Base-by-base conservation (phyloP, 1,140 invertebrate genomes). In the Steinernema feltiae region DNA sequence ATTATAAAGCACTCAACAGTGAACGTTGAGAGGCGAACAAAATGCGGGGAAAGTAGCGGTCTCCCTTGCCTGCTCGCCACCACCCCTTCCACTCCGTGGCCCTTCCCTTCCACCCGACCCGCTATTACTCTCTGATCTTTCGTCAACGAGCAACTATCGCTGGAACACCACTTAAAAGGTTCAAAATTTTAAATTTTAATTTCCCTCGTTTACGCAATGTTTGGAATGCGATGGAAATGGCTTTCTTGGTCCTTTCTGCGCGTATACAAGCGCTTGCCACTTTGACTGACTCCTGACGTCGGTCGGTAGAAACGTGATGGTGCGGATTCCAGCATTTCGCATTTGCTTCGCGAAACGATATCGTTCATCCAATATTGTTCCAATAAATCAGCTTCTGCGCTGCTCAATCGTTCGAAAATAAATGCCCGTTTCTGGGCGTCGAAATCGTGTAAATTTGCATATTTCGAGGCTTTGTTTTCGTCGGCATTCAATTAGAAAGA, bases 1-100 rank as follows among this genome's bases (percentile, higher is more conserved):
- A 63, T 63, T 63, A 63, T 63, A 63, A 63, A 63, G 53, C 53
- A 63, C 53, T 63, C 53, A 63, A 63, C 15, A 63, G 53, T 63
- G 15, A 63, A 63, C 53, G 53, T 63, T 63, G 53, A 63, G 53
- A 27, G 53, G 15, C 53, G 53, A 63, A 21, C 7, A 27, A 63
- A 63, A 63, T 27, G 53, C 53, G 53, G 53, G 24, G 24, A 63
- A 63, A 63, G 35, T 63, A 63, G 53, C 53, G 53, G 53, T 46
- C 41, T 46, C 41, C 41, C 41, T 46, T 46, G 7, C 41, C 7
- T n/a, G 41, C 41, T 46, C 41, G 7, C 41, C 41, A n/a, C 41
- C 41, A 46, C n/a, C 41, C 41, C 41, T 46, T n/a, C 41, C 41
- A n/a, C 53, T 12, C 24, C 53, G 53, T 63, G 15, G 15, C 53